phyloP scores from a whole-genome alignment of 2,888 invertebrate genomes.

The Caenorhabditis becei region DNA sequence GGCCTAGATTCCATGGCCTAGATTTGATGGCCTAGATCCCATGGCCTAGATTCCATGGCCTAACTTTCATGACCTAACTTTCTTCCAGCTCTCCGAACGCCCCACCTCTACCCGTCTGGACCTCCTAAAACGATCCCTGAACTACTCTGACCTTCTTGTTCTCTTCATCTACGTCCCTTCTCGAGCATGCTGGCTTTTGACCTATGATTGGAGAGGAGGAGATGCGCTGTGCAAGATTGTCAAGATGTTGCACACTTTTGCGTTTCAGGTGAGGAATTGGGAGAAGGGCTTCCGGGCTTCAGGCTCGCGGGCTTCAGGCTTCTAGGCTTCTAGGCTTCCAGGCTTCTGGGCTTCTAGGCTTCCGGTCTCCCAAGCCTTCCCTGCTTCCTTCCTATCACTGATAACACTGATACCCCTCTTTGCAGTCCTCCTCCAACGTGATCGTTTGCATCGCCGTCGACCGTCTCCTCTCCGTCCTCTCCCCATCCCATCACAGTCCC shows the following conservation, averaged over 20 bases:
- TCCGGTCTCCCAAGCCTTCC: not conserved
- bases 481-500: conserved; percentile 75
- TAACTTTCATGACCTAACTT: too few species aligned
- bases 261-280: conserved; percentile 75
- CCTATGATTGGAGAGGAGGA: conserved; percentile 81
- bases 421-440: conserved; percentile 81
- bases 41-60: too few species aligned
- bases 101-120: conserved; percentile 77
- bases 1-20: too few species aligned
- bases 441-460: conserved; percentile 81
- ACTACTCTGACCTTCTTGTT: conserved; percentile 80
- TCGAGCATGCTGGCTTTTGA: conserved; percentile 78
- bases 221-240: conserved; percentile 79
- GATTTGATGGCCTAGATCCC: too few species aligned
- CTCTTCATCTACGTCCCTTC: conserved; percentile 81
- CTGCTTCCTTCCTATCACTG: not conserved
- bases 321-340: too few species aligned
- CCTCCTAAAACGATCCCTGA: conserved; percentile 80
- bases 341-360: too few species aligned
- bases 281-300: too few species aligned
- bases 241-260: conserved; percentile 79
- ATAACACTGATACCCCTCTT: too few species aligned
- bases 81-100: conserved; percentile 77
- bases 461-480: conserved; percentile 78
- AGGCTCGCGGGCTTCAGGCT: too few species aligned